Conservation (phyloP, 1,140 invertebrate species). For the Habropoda laboriosa region DNA sequence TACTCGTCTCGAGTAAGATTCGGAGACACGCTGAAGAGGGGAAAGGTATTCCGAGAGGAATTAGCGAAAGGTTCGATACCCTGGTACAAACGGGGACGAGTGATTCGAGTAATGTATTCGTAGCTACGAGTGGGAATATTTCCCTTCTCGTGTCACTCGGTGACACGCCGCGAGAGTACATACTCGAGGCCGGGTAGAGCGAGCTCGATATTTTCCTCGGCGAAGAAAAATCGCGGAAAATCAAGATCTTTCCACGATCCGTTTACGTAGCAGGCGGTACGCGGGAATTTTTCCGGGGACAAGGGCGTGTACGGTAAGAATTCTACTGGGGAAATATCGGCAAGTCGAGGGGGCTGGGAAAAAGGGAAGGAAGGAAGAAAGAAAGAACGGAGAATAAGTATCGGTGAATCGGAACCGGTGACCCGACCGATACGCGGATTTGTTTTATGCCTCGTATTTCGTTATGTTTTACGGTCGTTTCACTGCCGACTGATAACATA, state of each 20-base stretch:
- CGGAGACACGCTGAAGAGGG: no score
- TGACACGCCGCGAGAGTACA: slow-evolving; percentile 5
- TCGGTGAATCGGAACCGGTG: slow-evolving; percentile 9
- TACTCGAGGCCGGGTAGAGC: not conserved
- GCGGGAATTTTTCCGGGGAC: not conserved
- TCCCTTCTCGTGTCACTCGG: not conserved
- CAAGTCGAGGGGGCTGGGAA: no score
- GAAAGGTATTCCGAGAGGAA: no score
- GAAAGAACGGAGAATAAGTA: no score
- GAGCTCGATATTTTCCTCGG: slow-evolving; percentile 1
- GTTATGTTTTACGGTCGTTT: slow-evolving; percentile 54
- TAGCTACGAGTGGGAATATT: not conserved
- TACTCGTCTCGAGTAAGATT: not conserved
- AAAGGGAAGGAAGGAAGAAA: no score
- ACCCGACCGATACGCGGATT: slow-evolving; percentile 28
- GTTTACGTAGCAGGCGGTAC: not conserved
- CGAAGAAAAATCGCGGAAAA: slow-evolving; percentile 10
- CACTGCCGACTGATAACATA: slow-evolving; percentile 53
- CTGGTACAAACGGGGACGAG: not conserved
- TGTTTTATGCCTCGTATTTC: slow-evolving; percentile 57
- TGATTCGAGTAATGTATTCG: not conserved
- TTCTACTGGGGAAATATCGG: not conserved
- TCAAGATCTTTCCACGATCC: slow-evolving; percentile 17
- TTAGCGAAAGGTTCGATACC: not conserved
- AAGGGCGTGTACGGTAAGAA: not conserved